phyloP scores from a whole-genome alignment of 2,888 invertebrate species.

The Rotaria macrura region DNA sequence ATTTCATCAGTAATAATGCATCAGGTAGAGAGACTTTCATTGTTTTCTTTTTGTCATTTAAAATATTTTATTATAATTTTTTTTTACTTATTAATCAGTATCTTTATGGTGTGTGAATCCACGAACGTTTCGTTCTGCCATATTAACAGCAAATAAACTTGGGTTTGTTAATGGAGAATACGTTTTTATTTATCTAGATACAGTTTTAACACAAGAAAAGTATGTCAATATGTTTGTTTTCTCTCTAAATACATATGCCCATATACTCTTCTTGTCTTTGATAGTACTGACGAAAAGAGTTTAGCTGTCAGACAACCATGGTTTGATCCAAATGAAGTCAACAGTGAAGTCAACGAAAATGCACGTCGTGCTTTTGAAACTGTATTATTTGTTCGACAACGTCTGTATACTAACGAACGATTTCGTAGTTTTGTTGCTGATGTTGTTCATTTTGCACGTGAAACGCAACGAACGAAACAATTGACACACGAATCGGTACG shows the following conservation, averaged over 20 bases:
- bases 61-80: not conserved
- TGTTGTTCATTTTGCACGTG: not conserved
- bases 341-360: not conserved
- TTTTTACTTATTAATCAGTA: not conserved
- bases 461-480: not conserved
- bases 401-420: not conserved
- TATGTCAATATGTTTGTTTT: not conserved
- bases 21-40: not conserved
- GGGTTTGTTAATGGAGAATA: conserved; percentile 95
- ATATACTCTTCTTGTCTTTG: not conserved
- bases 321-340: not conserved
- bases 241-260: not conserved
- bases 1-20: conserved; percentile 15
- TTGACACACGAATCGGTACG: not conserved
- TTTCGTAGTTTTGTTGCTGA: not conserved
- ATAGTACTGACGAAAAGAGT: conserved; percentile 15
- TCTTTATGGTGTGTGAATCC: conserved; percentile 15
- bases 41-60: too few relatives aligned
- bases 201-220: conserved; percentile 10
- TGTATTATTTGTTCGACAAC: conserved; percentile 40
- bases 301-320: conserved; percentile 12
- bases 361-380: conserved; percentile 44
- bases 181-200: conserved; percentile 89
- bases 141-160: conserved; percentile 81
- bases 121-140: conserved; percentile 38